phyloP scores from a whole-genome alignment of 2,888 invertebrate genomes.

The Pogonocherus hispidulus region DNA sequence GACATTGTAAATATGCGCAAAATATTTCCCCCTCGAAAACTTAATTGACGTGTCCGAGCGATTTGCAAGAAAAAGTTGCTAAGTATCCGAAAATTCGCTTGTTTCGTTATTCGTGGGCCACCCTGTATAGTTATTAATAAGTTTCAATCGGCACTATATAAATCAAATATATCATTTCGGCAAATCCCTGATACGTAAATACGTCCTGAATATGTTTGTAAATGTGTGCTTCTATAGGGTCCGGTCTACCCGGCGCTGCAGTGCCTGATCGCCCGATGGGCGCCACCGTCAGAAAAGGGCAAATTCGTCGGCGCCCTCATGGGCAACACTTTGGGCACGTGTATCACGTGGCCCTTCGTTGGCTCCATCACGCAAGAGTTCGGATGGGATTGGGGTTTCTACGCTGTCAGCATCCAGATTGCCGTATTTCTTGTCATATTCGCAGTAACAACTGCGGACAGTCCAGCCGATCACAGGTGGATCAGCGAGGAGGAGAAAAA shows the following conservation, averaged over 20 bases:
- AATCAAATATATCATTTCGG: too few relatives aligned
- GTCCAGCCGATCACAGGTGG: conserved; percentile 75
- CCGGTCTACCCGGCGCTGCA: conserved; percentile 77
- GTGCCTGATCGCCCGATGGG: conserved; percentile 79
- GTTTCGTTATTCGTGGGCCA: too few relatives aligned
- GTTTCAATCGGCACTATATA: too few relatives aligned
- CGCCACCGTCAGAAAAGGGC: conserved; percentile 81
- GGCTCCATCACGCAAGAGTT: conserved; percentile 75
- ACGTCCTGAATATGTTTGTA: too few relatives aligned
- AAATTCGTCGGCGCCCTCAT: conserved; percentile 80
- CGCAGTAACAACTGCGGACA: conserved; percentile 76
- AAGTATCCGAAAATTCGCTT: too few relatives aligned
- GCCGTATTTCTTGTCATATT: conserved; percentile 73
- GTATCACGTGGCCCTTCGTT: conserved; percentile 78
- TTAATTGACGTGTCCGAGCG: too few relatives aligned
- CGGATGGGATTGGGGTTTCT: conserved; percentile 80
- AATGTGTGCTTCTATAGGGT: too few relatives aligned
- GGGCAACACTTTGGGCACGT: conserved; percentile 82
- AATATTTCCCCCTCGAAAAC: too few relatives aligned
- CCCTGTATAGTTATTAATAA: too few relatives aligned
- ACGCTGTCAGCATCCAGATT: conserved; percentile 74
- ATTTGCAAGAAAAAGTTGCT: too few relatives aligned
- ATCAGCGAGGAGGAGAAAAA: conserved; percentile 76
- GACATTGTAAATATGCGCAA: too few relatives aligned
- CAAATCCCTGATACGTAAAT: too few relatives aligned